Base-by-base conservation (phyloP, 2,113 vertebrate species). In the Melospiza melodia region DNA sequence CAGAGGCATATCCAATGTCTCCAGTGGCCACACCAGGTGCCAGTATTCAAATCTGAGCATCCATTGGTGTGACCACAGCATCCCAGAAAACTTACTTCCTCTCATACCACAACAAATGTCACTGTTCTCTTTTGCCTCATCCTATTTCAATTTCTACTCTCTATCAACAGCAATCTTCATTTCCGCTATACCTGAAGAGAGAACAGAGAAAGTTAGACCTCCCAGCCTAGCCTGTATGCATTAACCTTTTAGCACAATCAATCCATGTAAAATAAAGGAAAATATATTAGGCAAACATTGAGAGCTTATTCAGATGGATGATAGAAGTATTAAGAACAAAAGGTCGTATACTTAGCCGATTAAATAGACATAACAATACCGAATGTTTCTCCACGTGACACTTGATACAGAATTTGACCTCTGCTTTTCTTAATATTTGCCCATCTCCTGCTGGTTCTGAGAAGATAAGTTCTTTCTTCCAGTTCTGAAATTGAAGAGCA, bases 351-450 rank as follows among this genome's bases (percentile, higher is more conserved):
- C 31, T 88, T 80, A 75, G 30, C 43, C 11, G 2, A 37, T 91
- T 59, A 74, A 87, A 54, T 73, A 86, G 63, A 23, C 63, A n/a
- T 61, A 78, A 58, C 33, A 71, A 5, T 65, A 57, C 24, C n/a
- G 37, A 84, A 48, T 74, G 24, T 35, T 90, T 86, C 55, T 87
- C n/a, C 52, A 37, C 2, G 2, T 71, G 58, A 78, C 46, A 85
- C 43, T 49, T 77, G 37, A 83, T 69, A 87, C 0, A 76, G 95
- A 95, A 78, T 88, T 86, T 87, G 73, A 89, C 68, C 52, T 84
- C 48, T 80, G 68, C 52, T 84, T 93, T 84, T 92, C 24, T 94
- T 94, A 92, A 88, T 90, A 63, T 81, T 93, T 87, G n/a, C 33
- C 28, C 58, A 33, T 86, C 25, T 92, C 17, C 67, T 86, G 21